Evolutionary conservation across 1,140 invertebrate species (phyloP).

Genomic region (Tenebrio molitor): DNA sequence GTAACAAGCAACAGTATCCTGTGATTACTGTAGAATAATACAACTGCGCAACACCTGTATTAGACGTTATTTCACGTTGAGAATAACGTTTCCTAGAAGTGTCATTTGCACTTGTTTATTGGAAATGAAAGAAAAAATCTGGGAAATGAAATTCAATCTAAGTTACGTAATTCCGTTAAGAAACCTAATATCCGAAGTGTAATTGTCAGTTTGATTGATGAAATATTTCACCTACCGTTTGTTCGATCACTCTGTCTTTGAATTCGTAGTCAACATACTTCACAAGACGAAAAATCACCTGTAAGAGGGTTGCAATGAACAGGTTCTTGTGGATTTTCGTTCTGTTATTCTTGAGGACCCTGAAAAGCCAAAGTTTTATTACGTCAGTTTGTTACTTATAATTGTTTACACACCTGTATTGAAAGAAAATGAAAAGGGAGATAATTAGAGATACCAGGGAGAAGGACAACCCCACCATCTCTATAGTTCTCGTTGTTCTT

Average conservation of each 20-base stretch:
- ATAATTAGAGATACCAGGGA: conserved; percentile 82
- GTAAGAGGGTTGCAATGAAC: conserved; percentile 88
- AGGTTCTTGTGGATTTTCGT: conserved; percentile 91
- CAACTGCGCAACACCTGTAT: no score
- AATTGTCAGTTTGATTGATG: neutral
- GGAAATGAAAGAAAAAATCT: conserved; percentile 35
- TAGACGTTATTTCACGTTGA: no score
- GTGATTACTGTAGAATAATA: no score
- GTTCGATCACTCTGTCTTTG: conserved; percentile 75
- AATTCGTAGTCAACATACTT: conserved; percentile 89
- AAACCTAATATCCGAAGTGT: conserved; percentile 41
- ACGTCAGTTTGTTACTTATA: neutral
- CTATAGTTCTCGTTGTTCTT: conserved; percentile 80
- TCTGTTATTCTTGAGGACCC: conserved; percentile 85
- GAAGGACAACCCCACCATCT: conserved; percentile 83
- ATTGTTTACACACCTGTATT: conserved; percentile 77
- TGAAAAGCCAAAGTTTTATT: conserved; percentile 66
- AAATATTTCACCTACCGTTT: conserved; percentile 75
- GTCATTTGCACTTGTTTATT: conserved; percentile 45
- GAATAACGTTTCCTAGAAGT: conserved; percentile 25
- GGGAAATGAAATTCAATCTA: conserved; percentile 8
- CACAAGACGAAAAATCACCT: conserved; percentile 85
- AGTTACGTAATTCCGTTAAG: neutral
- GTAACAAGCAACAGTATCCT: no score
- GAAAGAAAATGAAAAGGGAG: conserved; percentile 84